Conservation (phyloP, 2,888 invertebrate genomes). For the Argyresthia albistria region DNA sequence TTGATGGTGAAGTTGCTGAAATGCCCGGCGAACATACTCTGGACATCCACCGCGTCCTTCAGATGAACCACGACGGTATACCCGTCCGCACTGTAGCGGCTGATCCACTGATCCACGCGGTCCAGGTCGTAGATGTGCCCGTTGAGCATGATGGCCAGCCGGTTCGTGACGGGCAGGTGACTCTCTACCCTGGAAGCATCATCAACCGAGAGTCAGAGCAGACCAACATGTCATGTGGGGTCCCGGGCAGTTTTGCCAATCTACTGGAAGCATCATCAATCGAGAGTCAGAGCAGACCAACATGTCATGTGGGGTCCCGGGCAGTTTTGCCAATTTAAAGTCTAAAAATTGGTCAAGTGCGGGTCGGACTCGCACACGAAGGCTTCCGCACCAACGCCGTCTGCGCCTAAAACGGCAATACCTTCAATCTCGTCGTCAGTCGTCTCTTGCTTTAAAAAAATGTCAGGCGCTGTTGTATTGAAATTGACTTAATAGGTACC, state of each 20-base stretch:
- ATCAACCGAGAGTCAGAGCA: background rate
- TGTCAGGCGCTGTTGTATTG: too few species aligned
- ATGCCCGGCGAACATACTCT: conserved; percentile 28
- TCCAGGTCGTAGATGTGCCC: conserved; percentile 46
- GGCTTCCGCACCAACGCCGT: too few species aligned
- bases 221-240: background rate
- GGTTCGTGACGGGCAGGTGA: conserved; percentile 40
- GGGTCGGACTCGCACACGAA: too few species aligned
- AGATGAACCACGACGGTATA: conserved; percentile 52
- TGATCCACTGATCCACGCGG: conserved; percentile 34
- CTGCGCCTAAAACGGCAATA: too few species aligned
- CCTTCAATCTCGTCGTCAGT: too few species aligned
- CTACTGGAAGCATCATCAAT: conserved; percentile 22
- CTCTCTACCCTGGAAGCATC: conserved; percentile 31
- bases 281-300: too few species aligned
- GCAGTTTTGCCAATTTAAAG: background rate
- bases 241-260: background rate
- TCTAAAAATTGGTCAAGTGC: too few species aligned
- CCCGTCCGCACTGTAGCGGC: conserved; percentile 37
- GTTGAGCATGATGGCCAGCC: conserved; percentile 39
- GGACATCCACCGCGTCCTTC: conserved; percentile 39
- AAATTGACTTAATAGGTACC: too few species aligned
- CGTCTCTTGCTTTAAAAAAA: too few species aligned
- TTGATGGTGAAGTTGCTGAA: conserved; percentile 37
- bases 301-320: background rate